Percentiles rank a stretch among this genome's conserved stretches.
phyloP scores from a whole-genome alignment of 2,888 invertebrate species.

The Cantharis nigra region DNA sequence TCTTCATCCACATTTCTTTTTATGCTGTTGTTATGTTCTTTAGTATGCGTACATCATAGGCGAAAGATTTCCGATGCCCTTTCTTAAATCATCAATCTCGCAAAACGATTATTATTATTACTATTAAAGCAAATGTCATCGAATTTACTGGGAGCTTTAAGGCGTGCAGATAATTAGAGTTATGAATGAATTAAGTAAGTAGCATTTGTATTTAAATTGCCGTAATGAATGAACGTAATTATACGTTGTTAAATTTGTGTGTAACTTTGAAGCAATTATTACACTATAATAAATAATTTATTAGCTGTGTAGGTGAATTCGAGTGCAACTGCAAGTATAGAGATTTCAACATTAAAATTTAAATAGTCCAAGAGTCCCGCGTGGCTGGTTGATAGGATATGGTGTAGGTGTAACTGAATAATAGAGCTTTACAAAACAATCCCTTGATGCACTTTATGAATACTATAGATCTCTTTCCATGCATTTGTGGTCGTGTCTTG shows the following conservation, averaged over 20 bases:
- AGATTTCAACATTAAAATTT: background rate
- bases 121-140: background rate
- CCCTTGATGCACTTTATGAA: conserved; percentile 43
- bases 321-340: background rate
- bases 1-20: conserved; percentile 50
- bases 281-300: conserved; percentile 27
- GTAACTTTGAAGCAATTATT: conserved; percentile 34
- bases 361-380: conserved; percentile 48
- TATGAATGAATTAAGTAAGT: conserved; percentile 31
- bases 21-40: conserved; percentile 46
- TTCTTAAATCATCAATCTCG: background rate
- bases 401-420: conserved; percentile 49
- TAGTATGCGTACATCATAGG: conserved; percentile 22
- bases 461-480: conserved; percentile 30
- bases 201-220: conserved; percentile 33
- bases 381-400: conserved; percentile 37
- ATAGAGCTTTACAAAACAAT: conserved; percentile 46
- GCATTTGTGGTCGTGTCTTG: conserved; percentile 41
- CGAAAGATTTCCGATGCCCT: background rate
- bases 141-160: background rate
- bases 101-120: background rate
- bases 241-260: conserved; percentile 32
- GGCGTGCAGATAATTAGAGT: conserved; percentile 30
- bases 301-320: background rate
- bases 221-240: conserved; percentile 34